Conservation (phyloP, 2,888 invertebrate genomes). For the Prosapia bicincta region DNA sequence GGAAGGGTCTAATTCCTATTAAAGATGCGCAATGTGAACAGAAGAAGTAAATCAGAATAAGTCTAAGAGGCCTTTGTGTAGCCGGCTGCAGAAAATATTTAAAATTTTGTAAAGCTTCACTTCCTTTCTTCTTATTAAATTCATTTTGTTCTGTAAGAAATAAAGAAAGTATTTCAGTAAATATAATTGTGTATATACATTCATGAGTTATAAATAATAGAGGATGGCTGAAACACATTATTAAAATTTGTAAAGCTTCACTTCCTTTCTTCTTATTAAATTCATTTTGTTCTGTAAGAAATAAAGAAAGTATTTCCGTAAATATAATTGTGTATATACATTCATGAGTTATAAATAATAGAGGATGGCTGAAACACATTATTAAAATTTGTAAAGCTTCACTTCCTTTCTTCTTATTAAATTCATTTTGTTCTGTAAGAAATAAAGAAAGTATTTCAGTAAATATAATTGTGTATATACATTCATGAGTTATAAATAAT, state of each 20-base stretch:
- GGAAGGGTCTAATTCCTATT: constrained; percentile 51
- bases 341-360: no score
- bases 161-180: no score
- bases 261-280: constrained; percentile 35
- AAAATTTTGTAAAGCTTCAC: constrained; percentile 31
- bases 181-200: no score
- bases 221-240: constrained; percentile 50
- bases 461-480: no score
- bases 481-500: no score
- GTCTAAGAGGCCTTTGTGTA: constrained; percentile 50
- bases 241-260: constrained; percentile 30
- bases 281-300: constrained; percentile 5
- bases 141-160: constrained; percentile 5
- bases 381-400: constrained; percentile 30
- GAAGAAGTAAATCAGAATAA: constrained; percentile 53
- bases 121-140: constrained; percentile 35
- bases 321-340: no score
- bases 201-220: no score
- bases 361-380: constrained; percentile 51
- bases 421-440: constrained; percentile 3
- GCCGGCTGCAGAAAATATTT: constrained; percentile 50
- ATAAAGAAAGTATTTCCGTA: no score
- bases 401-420: constrained; percentile 35
- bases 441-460: no score
- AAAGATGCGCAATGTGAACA: constrained; percentile 52